Conservation (phyloP, 1,140 invertebrate genomes). For the Leucophenga varia region DNA sequence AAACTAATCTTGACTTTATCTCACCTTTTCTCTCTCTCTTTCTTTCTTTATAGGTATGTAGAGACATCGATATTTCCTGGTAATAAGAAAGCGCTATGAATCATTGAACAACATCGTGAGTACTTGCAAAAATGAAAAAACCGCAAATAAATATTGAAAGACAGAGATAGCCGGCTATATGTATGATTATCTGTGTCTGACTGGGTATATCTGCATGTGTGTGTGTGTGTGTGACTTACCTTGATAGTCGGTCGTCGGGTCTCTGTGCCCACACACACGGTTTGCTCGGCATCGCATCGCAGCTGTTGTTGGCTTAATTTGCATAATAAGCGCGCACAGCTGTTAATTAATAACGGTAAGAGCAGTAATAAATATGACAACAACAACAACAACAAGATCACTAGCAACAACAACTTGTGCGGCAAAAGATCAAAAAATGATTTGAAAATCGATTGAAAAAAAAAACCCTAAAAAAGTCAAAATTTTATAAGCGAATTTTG, state of each 20-base stretch:
- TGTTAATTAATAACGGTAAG: conserved; percentile 52
- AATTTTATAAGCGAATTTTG: no score
- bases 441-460: no score
- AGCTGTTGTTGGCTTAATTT: conserved; percentile 38
- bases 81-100: no score
- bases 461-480: no score
- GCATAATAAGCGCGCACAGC: conserved; percentile 49
- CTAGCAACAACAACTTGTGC: conserved; percentile 4
- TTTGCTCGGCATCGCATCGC: conserved; percentile 13
- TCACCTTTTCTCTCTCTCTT: conserved; percentile 1
- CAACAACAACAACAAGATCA: conserved; percentile 4
- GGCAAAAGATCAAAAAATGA: no score
- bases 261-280: conserved; percentile 8
- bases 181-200: neutral
- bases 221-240: no score
- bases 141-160: conserved; percentile 18
- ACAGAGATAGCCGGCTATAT: neutral
- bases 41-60: conserved; percentile 35
- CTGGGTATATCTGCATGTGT: no score
- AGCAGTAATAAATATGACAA: conserved; percentile 12
- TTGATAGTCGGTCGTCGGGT: no score
- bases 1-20: conserved; percentile 10
- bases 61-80: no score
- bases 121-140: conserved; percentile 15
- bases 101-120: conserved; percentile 35